Conservation (phyloP, 2,888 invertebrate genomes). For the Tryphoninae sp. region DNA sequence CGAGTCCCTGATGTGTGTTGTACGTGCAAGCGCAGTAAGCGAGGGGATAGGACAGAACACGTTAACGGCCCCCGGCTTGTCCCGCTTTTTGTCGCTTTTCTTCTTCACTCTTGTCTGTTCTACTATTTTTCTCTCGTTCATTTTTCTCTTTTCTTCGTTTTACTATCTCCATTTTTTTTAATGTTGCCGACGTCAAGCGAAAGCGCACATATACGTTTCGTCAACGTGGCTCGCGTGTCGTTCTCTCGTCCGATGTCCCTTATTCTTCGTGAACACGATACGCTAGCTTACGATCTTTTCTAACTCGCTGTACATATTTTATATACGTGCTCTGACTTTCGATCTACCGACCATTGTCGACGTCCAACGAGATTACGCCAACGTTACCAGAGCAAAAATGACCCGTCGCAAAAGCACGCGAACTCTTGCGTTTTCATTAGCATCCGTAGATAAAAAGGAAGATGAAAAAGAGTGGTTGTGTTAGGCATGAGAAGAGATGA, state of each 20-base stretch:
- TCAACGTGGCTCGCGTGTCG: background rate
- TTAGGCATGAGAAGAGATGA: background rate
- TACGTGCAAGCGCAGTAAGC: background rate
- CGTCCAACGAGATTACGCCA: too few species aligned
- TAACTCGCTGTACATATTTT: background rate
- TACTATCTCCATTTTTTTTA: conserved; percentile 11
- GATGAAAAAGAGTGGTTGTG: background rate
- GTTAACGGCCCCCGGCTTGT: conserved; percentile 40
- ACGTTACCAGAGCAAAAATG: too few species aligned
- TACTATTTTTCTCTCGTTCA: conserved; percentile 4
- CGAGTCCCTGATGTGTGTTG: background rate
- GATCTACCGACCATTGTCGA: too few species aligned
- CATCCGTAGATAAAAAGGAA: background rate
- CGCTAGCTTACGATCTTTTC: background rate
- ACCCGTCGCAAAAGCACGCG: too few species aligned
- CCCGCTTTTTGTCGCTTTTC: conserved; percentile 43
- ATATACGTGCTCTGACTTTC: too few species aligned
- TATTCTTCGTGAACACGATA: too few species aligned
- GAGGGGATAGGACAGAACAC: conserved; percentile 24
- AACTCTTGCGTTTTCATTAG: background rate
- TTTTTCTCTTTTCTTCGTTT: conserved; percentile 5
- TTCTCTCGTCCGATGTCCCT: background rate
- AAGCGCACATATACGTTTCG: background rate
- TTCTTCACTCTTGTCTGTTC: conserved; percentile 23
- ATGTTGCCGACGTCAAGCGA: conserved; percentile 14